Percentiles rank a stretch among this genome's conserved stretches.
These are phyloP conservation scores for Greenwoodochromis staneri DNA, from an alignment of 2,113 vertebrate species.

Conservation along the genomic window DNA sequence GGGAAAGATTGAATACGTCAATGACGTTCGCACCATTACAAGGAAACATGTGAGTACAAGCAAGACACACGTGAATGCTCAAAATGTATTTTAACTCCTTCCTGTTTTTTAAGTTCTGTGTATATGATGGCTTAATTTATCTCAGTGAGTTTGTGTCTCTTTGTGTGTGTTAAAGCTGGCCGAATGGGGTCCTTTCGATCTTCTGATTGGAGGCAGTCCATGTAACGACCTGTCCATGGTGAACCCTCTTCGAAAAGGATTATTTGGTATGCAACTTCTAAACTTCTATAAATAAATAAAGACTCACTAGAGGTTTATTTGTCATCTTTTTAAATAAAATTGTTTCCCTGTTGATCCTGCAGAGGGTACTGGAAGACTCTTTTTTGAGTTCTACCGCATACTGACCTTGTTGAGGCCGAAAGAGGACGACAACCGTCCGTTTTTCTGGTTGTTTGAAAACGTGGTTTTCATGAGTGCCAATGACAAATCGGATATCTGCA, in stretches of 20 bases:
- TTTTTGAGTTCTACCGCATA: constrained; percentile 94
- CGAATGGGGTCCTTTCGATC: constrained; percentile 93
- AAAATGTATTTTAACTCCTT: background rate
- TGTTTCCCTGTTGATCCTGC: background rate
- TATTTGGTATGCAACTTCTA: constrained; percentile 76
- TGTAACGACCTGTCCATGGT: constrained; percentile 88
- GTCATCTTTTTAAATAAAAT: background rate
- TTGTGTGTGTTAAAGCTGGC: constrained; percentile 73
- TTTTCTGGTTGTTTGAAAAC: constrained; percentile 97
- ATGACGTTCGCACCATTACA: constrained; percentile 85
- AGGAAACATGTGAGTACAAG: constrained; percentile 78
- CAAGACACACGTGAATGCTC: background rate
- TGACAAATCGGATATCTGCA: constrained; percentile 89
- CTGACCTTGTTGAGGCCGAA: constrained; percentile 83
- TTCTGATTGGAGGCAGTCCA: constrained; percentile 93
- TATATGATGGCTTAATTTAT: background rate
- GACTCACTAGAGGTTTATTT: background rate
- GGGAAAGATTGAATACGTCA: constrained; percentile 85
- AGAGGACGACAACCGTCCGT: constrained; percentile 81
- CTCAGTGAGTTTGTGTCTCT: background rate
- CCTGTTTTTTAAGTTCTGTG: background rate
- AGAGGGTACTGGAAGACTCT: constrained; percentile 91
- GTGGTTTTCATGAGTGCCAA: constrained; percentile 88
- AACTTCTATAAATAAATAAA: background rate
- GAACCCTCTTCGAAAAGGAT: constrained; percentile 84